These are phyloP conservation scores for Julus scanicus DNA, from an alignment of 2,888 invertebrate species.

Conservation along the genomic window DNA sequence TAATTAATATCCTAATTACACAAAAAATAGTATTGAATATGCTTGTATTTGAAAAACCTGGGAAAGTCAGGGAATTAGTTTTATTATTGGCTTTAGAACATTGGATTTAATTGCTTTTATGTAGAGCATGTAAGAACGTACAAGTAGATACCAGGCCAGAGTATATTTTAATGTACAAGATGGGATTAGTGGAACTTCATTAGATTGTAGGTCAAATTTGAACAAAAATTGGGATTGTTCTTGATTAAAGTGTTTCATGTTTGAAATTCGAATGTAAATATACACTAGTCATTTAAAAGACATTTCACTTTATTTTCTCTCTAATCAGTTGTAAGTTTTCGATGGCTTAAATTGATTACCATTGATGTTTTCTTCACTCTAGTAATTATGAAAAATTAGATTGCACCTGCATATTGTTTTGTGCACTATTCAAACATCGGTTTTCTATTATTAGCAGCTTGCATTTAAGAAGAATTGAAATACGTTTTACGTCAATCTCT, in stretches of 20 bases:
- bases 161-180: not conserved
- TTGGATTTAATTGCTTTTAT: not conserved
- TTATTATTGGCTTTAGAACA: no score
- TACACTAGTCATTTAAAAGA: not conserved
- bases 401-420: constrained; percentile 1
- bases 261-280: not conserved
- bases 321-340: not conserved
- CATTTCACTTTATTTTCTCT: not conserved
- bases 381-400: not conserved
- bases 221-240: not conserved
- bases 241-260: not conserved
- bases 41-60: not conserved
- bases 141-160: not conserved
- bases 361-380: not conserved
- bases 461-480: not conserved
- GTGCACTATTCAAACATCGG: not conserved
- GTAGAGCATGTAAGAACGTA: not conserved
- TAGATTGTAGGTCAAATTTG: not conserved
- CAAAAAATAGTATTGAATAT: not conserved
- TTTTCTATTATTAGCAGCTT: not conserved
- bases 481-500: not conserved
- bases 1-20: not conserved
- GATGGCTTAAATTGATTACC: not conserved
- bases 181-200: not conserved
- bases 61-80: not conserved